Base-by-base conservation (phyloP, 2,797 vertebrate genomes). In the Sebastes taczanowskii region DNA sequence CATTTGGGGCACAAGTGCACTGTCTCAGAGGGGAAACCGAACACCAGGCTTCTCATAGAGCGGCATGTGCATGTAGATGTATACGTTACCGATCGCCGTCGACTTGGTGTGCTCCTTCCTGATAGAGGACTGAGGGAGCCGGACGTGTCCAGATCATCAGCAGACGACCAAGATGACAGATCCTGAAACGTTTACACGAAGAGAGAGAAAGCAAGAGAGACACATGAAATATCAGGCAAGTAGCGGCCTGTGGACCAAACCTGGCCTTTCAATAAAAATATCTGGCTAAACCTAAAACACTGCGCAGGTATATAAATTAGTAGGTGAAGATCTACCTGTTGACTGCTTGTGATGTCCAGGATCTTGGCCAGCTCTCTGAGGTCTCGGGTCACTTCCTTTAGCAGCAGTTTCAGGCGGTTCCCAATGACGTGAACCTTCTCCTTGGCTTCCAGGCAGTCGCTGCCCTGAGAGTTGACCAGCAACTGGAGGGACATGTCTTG, bases 371-470 rank as follows among this genome's bases (percentile, higher is more conserved):
- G 90, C 85, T 99, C 98, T 90, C 98, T 95, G 84, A 99, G 94
- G 86, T 97, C 96, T 86, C 38, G 93, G 32, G 95, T 97, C 32
- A 98, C 97, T 83, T 98, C 98, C 89, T 99, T 98, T 65, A 99
- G 94, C 83, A 99, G 97, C 77, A 99, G 92, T 84, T 97, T 99
- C 81, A 99, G 97, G 66, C 98, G 96, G 92, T 99, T 99, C 88
- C 97, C 98, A 74, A 99, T 99, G 53, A 99, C 98, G 8, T 99
- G 98, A 34, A 99, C 98, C 83, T 99, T 98, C 91, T 99, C 99
- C 89, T 98, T 98, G 83, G 98, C 98, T 94, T 99, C 99, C 89
- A 99, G 95, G 88, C 97, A 98, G 94, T 99, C 98, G 60, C 95
- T 94, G 83, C 98, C 98, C 94, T 98, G 97, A 55, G 94, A 91